Evolutionary conservation across 2,113 vertebrate genomes (phyloP), one percentile per base, ranked within the genome.

Genomic region (Canis aureus): DNA sequence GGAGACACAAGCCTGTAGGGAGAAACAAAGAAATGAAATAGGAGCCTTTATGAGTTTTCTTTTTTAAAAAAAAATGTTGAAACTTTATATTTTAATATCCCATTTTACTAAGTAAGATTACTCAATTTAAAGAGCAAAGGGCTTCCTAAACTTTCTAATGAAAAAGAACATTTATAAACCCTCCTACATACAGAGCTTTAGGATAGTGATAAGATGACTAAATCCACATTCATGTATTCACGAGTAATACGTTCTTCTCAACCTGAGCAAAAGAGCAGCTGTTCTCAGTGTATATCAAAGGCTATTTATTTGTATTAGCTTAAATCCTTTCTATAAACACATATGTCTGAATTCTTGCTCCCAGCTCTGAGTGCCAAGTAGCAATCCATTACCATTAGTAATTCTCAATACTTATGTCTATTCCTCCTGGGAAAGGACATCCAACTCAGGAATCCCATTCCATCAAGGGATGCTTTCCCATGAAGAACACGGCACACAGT

Each of bases 1-100:
- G 99, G 99, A 90, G 99, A 99, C 32, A 99, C 93, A 92, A 99
- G 99, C 95, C 99, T 99, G 49, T 32, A 69, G 87, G 3, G 6
- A 1, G 20, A 51, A 4, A 92, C 69, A 57, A 27, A 91, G 0
- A 0, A 82, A 23, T 3, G 66, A 91, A 96, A 95, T 91, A 79
- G 74, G 43, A 95, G 85, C 78, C 76, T 85, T 97, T 4, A 55
- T 6, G 53, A 43, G 38, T 32, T 88, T 60, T 25, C n/a, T 89
- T 8, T 16, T 76, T 51, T 66, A 8, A 9, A 29, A 29, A 29
- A 51, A 76, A 66, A 89, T 15, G 22, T 82, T 17, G 15, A 62
- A 73, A 83, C 11, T 43, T 82, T 35, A 1, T 59, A 91, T 55
- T 87, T 96, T 93, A 91, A 29, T 32, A 87, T 92, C 25, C 89